Percentiles rank a stretch among this genome's conserved stretches.
Evolutionary conservation across 1,140 invertebrate species (phyloP).

Genomic region (Chelonus insularis): DNA sequence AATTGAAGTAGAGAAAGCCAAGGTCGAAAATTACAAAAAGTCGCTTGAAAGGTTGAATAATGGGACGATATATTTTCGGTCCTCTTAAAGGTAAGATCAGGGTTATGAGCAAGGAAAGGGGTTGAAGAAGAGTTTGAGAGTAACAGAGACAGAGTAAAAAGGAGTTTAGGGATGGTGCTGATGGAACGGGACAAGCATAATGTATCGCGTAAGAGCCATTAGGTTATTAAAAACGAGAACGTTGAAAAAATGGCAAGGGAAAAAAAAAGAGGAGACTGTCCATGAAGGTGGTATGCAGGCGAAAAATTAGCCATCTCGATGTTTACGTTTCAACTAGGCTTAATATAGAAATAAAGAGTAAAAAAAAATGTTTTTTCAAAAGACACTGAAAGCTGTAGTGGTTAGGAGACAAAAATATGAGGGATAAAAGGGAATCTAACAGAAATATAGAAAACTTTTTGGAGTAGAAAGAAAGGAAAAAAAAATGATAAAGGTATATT

Average conservation of each 20-base stretch:
- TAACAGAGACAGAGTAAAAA: conserved; percentile 4
- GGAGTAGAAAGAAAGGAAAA: too few species aligned
- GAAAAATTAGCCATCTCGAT: conserved; percentile 53
- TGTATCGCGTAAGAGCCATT: conserved; percentile 51
- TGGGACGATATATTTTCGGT: conserved; percentile 19
- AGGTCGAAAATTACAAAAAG: background rate
- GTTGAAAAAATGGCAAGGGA: conserved; percentile 18
- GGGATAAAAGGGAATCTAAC: background rate
- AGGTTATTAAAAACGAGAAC: conserved; percentile 56
- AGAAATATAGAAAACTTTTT: background rate
- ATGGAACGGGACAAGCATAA: conserved; percentile 27
- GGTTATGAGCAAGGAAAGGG: conserved; percentile 30
- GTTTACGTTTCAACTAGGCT: conserved; percentile 45
- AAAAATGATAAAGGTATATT: background rate
- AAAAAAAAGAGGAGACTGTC: conserved; percentile 28
- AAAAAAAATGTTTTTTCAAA: conserved; percentile 21
- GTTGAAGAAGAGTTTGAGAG: conserved; percentile 36
- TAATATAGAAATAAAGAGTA: conserved; percentile 21
- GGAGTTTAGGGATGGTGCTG: conserved; percentile 7
- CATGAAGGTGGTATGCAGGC: conserved; percentile 36
- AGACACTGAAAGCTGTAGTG: conserved; percentile 31
- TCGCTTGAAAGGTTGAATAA: conserved; percentile 9
- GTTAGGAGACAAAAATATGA: background rate
- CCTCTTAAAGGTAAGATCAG: conserved; percentile 13
- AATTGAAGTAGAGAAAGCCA: background rate